phyloP scores from a whole-genome alignment of 2,888 invertebrate species.

The Diloba caeruleocephala region DNA sequence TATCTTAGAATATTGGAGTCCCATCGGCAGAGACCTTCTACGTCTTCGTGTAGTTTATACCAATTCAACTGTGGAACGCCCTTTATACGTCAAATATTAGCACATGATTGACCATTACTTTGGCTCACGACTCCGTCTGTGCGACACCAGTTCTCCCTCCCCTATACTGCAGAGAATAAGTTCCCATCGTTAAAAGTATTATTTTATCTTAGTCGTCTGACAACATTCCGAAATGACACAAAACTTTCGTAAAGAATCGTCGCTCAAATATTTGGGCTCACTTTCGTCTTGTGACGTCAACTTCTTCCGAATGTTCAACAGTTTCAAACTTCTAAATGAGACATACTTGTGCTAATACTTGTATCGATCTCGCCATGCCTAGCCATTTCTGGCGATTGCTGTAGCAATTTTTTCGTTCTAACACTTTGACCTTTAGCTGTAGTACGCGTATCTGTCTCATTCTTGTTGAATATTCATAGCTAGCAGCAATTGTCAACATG shows the following conservation, averaged over 20 bases:
- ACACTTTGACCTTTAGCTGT: slow-evolving; percentile 22
- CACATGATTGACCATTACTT: slow-evolving; percentile 34
- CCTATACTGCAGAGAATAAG: slow-evolving; percentile 21
- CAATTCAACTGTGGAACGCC: slow-evolving; percentile 24
- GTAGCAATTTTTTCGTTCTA: slow-evolving; percentile 20
- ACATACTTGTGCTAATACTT: slow-evolving; percentile 36
- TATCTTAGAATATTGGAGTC: too few species aligned
- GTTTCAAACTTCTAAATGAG: slow-evolving; percentile 39
- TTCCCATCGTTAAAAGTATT: slow-evolving; percentile 44
- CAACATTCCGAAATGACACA: slow-evolving; percentile 43
- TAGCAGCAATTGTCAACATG: too few species aligned
- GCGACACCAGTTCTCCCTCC: slow-evolving; percentile 34
- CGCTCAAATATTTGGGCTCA: slow-evolving; percentile 37
- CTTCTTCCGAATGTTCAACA: slow-evolving; percentile 23
- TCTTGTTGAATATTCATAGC: too few species aligned
- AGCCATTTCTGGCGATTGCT: slow-evolving; percentile 13
- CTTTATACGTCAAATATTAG: slow-evolving; percentile 43
- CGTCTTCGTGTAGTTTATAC: slow-evolving; percentile 15
- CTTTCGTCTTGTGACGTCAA: slow-evolving; percentile 25
- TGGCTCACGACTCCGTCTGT: slow-evolving; percentile 39
- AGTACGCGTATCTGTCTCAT: too few species aligned
- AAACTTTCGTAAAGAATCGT: slow-evolving; percentile 42
- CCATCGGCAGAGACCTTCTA: too few species aligned
- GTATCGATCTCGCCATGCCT: slow-evolving; percentile 42
- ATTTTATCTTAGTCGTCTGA: slow-evolving; percentile 43